Percentiles rank a stretch among this genome's conserved stretches.
phyloP scores from a whole-genome alignment of 2,888 invertebrate species.

The Miltochrista miniata region DNA sequence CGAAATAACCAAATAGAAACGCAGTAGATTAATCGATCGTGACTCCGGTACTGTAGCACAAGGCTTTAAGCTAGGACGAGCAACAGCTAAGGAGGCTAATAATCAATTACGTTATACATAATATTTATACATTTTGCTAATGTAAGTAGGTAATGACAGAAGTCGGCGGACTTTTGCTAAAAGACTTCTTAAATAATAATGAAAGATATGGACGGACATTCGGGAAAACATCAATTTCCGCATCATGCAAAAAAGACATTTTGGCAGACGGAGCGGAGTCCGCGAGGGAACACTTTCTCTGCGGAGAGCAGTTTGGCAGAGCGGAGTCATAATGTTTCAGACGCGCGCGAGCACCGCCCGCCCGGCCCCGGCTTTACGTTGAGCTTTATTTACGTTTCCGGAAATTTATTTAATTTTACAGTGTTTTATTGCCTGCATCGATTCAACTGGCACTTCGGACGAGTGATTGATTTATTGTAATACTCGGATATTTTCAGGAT shows the following conservation, averaged over 20 bases:
- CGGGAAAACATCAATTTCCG: constrained; percentile 75
- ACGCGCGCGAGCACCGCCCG: constrained; percentile 64
- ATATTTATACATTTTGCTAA: too few relatives aligned
- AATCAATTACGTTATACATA: too few relatives aligned
- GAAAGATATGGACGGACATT: constrained; percentile 38
- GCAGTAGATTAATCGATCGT: too few relatives aligned
- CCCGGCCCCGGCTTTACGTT: constrained; percentile 47
- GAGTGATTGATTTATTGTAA: constrained; percentile 43
- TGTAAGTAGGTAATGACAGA: too few relatives aligned
- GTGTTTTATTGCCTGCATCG: constrained; percentile 38
- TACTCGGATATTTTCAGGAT: constrained; percentile 34
- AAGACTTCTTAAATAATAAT: background rate
- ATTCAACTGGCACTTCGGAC: constrained; percentile 29
- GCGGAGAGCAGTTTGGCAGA: constrained; percentile 60
- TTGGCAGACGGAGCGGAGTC: constrained; percentile 82
- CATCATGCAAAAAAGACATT: constrained; percentile 72
- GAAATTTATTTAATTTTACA: constrained; percentile 41
- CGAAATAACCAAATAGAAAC: too few relatives aligned
- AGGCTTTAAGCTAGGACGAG: too few relatives aligned
- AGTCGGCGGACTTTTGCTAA: constrained; percentile 12
- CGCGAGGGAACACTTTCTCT: constrained; percentile 79
- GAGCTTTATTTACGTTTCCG: constrained; percentile 44
- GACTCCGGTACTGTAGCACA: too few relatives aligned
- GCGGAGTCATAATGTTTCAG: constrained; percentile 64
- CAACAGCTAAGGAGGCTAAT: too few relatives aligned